A percentile compares a stretch with the other conserved stretches of the same genome.
phyloP scores from a whole-genome alignment of 2,888 invertebrate genomes.

The Sinopyrophorus schimmeli region DNA sequence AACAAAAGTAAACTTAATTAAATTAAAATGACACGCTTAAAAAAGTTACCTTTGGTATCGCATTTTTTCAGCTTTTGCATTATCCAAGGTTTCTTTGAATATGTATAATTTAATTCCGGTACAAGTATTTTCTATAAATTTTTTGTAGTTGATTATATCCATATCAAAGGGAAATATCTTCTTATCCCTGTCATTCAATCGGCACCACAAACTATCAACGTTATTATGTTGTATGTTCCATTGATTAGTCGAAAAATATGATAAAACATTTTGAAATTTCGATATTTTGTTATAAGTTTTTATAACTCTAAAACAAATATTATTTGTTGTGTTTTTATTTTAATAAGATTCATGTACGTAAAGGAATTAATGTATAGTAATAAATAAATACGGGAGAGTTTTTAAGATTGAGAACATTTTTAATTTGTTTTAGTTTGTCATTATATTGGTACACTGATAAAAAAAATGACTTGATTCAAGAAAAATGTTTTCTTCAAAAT shows the following conservation, averaged over 20 bases:
- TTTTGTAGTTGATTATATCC: constrained; percentile 32
- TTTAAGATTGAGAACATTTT: too few species aligned
- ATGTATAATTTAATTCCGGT: constrained; percentile 40
- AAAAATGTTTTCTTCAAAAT: too few species aligned
- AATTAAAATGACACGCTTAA: background rate
- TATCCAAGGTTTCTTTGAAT: constrained; percentile 40
- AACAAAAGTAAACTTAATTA: background rate
- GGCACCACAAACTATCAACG: constrained; percentile 23
- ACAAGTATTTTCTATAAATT: constrained; percentile 35
- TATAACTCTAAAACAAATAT: constrained; percentile 39
- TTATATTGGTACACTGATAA: too few species aligned
- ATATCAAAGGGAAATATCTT: constrained; percentile 40
- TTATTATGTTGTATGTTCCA: constrained; percentile 41
- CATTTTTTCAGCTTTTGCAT: constrained; percentile 2
- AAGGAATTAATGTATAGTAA: too few species aligned
- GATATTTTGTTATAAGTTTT: constrained; percentile 39
- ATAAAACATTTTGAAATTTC: constrained; percentile 34
- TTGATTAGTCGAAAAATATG: constrained; percentile 39
- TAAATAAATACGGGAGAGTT: too few species aligned
- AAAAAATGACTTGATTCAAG: too few species aligned
- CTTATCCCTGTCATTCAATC: constrained; percentile 34
- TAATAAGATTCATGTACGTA: too few species aligned
- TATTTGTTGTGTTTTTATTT: too few species aligned
- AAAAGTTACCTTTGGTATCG: constrained; percentile 13
- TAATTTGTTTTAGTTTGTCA: too few species aligned